Percentiles rank a stretch among this genome's conserved stretches.
Conservation (phyloP, 1,140 invertebrate genomes). For the Asbolus verrucosus region DNA sequence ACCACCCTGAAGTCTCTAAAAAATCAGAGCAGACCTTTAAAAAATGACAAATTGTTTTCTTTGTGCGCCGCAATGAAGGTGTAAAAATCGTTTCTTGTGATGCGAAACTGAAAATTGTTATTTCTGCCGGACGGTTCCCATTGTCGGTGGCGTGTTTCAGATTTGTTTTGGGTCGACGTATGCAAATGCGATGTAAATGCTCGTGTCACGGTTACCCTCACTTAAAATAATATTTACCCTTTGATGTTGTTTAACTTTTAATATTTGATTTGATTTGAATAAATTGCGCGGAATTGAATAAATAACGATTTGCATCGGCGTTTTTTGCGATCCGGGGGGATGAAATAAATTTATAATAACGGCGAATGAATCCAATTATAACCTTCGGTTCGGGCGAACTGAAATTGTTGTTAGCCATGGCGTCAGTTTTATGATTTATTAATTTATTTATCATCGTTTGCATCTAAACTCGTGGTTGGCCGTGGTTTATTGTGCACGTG, state of each 20-base stretch:
- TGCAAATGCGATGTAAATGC: constrained; percentile 31
- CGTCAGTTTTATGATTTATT: not conserved
- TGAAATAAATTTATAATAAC: not conserved
- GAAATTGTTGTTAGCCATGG: not conserved
- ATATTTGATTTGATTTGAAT: constrained; percentile 50
- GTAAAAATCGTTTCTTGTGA: not conserved
- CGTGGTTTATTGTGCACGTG: too few species aligned
- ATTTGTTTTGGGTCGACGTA: not conserved
- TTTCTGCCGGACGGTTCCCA: too few species aligned
- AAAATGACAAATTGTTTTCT: constrained; percentile 18
- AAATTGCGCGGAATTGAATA: constrained; percentile 40
- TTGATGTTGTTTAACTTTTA: constrained; percentile 48
- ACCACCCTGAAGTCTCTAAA: constrained; percentile 19
- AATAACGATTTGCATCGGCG: constrained; percentile 28
- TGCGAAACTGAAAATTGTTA: too few species aligned
- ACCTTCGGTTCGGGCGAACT: not conserved
- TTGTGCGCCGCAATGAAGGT: not conserved
- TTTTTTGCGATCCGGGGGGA: constrained; percentile 10
- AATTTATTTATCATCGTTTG: too few species aligned
- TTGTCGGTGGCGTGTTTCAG: not conserved
- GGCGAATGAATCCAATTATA: constrained; percentile 17
- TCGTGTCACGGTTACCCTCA: constrained; percentile 26
- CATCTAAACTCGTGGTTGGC: too few species aligned
- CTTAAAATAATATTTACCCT: constrained; percentile 53
- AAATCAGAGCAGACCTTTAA: constrained; percentile 33